Percentiles rank a stretch among this genome's conserved stretches.
phyloP scores from a whole-genome alignment of 2,797 vertebrate genomes.

The Sebastes steindachneri region DNA sequence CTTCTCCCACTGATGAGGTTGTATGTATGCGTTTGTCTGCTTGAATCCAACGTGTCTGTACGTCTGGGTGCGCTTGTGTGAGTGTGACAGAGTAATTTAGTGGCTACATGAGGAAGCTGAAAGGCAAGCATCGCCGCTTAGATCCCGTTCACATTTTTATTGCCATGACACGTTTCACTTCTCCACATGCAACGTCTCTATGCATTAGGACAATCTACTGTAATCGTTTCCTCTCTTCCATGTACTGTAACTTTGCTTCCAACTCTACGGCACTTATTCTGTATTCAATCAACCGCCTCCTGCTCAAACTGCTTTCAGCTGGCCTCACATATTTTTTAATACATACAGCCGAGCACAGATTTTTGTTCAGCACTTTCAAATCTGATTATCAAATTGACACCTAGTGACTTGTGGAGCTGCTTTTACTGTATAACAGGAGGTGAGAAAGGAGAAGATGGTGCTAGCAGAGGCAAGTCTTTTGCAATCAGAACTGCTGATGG shows the following conservation, averaged over 20 bases:
- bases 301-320: slow-evolving; percentile 33
- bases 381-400: slow-evolving; percentile 12
- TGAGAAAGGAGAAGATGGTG: background rate
- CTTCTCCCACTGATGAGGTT: slow-evolving; percentile 36
- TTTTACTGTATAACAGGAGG: background rate
- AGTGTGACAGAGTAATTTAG: background rate
- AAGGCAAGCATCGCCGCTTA: background rate
- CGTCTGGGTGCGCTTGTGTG: background rate
- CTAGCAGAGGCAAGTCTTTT: background rate
- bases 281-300: slow-evolving; percentile 20
- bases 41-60: slow-evolving; percentile 6
- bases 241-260: background rate
- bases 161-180: slow-evolving; percentile 28
- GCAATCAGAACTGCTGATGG: background rate
- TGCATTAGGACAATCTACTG: slow-evolving; percentile 9
- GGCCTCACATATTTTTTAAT: background rate
- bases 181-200: slow-evolving; percentile 10
- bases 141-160: slow-evolving; percentile 29
- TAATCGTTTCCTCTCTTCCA: slow-evolving; percentile 33
- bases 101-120: background rate
- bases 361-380: background rate
- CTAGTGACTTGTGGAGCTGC: background rate
- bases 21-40: slow-evolving; percentile 17
- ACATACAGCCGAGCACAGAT: background rate
- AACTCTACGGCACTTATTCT: slow-evolving; percentile 10